phyloP scores from a whole-genome alignment of 2,888 invertebrate species.

The Trichogramma dendrolimi region DNA sequence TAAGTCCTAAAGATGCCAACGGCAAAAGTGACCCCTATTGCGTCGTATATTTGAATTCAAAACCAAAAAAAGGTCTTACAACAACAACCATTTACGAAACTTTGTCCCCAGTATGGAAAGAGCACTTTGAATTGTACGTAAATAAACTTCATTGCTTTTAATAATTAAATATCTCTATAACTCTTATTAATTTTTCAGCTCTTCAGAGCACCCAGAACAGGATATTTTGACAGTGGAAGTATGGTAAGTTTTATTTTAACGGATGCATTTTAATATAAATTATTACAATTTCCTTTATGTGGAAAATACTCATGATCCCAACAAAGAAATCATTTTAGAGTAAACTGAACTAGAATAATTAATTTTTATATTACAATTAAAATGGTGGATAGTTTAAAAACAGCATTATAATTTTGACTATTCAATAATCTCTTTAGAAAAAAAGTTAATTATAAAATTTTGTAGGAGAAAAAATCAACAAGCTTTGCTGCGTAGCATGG shows the following conservation, averaged over 20 bases:
- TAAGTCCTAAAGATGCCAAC: conserved; percentile 81
- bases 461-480: too few relatives aligned
- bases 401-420: too few relatives aligned
- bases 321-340: too few relatives aligned
- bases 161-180: neutral
- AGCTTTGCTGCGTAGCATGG: too few relatives aligned
- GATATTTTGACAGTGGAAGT: conserved; percentile 77
- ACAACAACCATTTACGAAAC: conserved; percentile 89
- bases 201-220: conserved; percentile 72
- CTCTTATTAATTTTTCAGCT: conserved; percentile 53
- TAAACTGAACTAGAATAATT: too few relatives aligned
- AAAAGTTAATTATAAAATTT: too few relatives aligned
- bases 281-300: too few relatives aligned
- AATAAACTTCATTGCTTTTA: neutral
- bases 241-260: conserved; percentile 58
- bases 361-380: too few relatives aligned
- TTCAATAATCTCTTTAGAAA: too few relatives aligned
- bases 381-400: too few relatives aligned
- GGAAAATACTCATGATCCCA: too few relatives aligned
- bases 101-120: conserved; percentile 90
- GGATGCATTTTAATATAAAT: too few relatives aligned
- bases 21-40: conserved; percentile 96
- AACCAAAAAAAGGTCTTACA: conserved; percentile 73
- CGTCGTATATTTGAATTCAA: conserved; percentile 78
- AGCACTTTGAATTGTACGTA: conserved; percentile 91